These are phyloP conservation scores for Psix sp. DNA, from an alignment of 1,140 invertebrate genomes.

Conservation along the genomic window DNA sequence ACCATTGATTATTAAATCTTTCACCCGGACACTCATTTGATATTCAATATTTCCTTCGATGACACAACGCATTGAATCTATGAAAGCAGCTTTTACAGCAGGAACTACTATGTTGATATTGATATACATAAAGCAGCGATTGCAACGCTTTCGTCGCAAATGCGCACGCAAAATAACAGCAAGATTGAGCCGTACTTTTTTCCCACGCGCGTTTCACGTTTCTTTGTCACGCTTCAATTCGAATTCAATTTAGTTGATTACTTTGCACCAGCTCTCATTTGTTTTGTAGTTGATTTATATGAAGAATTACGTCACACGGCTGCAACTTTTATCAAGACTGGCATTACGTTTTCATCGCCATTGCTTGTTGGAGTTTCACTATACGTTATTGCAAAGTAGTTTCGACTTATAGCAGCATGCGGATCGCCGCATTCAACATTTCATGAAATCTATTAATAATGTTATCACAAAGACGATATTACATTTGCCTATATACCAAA, in stretches of 20 bases:
- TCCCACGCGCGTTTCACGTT: conserved; percentile 33
- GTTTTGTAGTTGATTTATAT: conserved; percentile 40
- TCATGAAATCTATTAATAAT: no score
- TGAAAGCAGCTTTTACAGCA: conserved; percentile 48
- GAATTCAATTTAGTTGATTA: conserved; percentile 55
- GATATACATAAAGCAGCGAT: conserved; percentile 15
- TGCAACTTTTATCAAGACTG: conserved; percentile 15
- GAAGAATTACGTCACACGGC: conserved; percentile 4
- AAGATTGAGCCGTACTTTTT: conserved; percentile 35
- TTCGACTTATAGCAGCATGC: no score
- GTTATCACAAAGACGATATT: no score
- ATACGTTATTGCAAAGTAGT: no score
- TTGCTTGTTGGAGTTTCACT: no score
- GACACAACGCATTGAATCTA: conserved; percentile 36
- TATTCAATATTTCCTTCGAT: conserved; percentile 60
- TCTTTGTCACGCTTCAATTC: conserved; percentile 56
- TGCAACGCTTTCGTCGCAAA: conserved; percentile 9
- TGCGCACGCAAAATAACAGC: conserved; percentile 13
- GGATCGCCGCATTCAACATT: no score
- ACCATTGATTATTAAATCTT: conserved; percentile 61
- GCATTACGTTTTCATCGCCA: no score
- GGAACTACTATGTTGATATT: conserved; percentile 24
- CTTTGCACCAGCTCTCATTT: conserved; percentile 33
- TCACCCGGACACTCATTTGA: conserved; percentile 55
- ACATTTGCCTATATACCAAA: no score